A percentile compares a stretch with the other conserved stretches of the same genome.
phyloP scores from a whole-genome alignment of 2,797 vertebrate species.

The Neostethus bicornis region DNA sequence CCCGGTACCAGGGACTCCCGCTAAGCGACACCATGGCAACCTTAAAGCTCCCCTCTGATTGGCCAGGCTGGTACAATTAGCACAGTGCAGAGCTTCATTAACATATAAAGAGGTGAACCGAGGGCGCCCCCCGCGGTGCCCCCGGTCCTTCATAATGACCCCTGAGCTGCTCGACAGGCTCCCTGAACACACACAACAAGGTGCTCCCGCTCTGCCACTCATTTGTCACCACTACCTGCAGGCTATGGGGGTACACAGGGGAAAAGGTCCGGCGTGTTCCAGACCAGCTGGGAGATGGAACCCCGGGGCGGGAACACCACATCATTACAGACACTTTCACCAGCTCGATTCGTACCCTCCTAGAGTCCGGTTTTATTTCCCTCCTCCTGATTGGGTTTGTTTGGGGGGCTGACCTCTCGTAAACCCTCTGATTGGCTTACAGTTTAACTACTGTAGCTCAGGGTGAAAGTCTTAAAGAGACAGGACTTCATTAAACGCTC shows the following conservation, averaged over 20 bases:
- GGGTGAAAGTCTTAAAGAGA: slow-evolving; percentile 66
- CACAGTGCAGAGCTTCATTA: slow-evolving; percentile 73
- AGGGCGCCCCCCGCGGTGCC: slow-evolving; percentile 44
- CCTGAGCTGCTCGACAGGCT: slow-evolving; percentile 38
- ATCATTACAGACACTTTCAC: slow-evolving; percentile 13
- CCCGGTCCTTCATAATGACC: slow-evolving; percentile 58
- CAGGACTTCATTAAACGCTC: slow-evolving; percentile 74
- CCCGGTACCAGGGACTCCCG: slow-evolving; percentile 54
- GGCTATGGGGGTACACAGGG: slow-evolving; percentile 51
- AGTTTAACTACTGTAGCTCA: slow-evolving; percentile 54
- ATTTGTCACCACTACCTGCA: slow-evolving; percentile 63
- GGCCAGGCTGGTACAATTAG: slow-evolving; percentile 79
- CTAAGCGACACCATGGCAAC: slow-evolving; percentile 65
- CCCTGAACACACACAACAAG: slow-evolving; percentile 54
- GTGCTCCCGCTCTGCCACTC: slow-evolving; percentile 57
- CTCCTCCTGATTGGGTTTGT: too few species aligned
- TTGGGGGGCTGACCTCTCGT: slow-evolving; percentile 10
- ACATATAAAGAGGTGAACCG: slow-evolving; percentile 81
- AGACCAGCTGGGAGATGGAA: slow-evolving; percentile 59
- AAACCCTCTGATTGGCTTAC: slow-evolving; percentile 35
- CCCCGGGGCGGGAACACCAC: slow-evolving; percentile 32
- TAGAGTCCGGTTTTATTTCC: too few species aligned
- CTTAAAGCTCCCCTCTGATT: slow-evolving; percentile 68
- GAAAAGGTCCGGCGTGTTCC: slow-evolving; percentile 21
- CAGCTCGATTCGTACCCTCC: too few species aligned